Evolutionary conservation across 2,113 vertebrate genomes (phyloP).

Genomic region (Microtus oregoni): DNA sequence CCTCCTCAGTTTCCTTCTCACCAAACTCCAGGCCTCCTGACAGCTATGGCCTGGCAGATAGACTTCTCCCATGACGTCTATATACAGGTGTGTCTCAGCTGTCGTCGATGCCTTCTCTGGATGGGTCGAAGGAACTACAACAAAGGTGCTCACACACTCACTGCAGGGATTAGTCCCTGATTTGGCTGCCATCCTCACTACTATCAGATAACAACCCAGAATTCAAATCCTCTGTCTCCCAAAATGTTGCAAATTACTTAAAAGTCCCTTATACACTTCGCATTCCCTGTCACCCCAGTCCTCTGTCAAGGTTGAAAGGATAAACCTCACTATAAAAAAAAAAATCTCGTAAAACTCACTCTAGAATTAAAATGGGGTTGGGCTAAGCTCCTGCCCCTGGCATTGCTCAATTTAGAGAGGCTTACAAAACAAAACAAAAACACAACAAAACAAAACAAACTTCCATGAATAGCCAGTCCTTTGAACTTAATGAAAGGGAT

Average conservation of each 20-base stretch:
- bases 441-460: not conserved
- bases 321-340: not conserved
- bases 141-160: not conserved
- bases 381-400: no score
- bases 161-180: not conserved
- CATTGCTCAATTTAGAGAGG: not conserved
- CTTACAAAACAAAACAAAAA: not conserved
- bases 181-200: not conserved
- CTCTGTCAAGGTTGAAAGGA: not conserved
- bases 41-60: not conserved
- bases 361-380: not conserved
- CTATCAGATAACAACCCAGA: not conserved
- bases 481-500: not conserved
- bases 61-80: not conserved
- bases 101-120: not conserved
- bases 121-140: not conserved
- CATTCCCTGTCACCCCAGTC: not conserved
- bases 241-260: not conserved
- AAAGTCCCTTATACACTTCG: not conserved
- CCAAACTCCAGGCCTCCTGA: not conserved
- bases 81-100: not conserved
- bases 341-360: not conserved
- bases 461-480: not conserved
- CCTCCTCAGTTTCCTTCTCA: not conserved
- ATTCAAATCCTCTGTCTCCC: not conserved